These are phyloP conservation scores for Drosophila sproati DNA, from an alignment of 1,140 invertebrate genomes.

Conservation along the genomic window DNA sequence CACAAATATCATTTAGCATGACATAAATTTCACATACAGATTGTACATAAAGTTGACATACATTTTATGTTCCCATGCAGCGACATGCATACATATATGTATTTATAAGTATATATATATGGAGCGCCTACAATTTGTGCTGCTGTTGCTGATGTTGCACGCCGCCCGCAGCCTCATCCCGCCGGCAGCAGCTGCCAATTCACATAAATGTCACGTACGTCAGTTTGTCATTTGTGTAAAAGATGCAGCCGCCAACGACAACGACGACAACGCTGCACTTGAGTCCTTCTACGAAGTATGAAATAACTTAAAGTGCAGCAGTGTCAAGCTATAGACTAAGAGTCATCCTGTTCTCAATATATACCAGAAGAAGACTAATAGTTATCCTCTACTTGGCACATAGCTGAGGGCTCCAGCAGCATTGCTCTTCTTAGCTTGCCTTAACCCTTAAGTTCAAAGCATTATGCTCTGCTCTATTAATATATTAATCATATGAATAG, in stretches of 20 bases:
- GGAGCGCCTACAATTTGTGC: slow-evolving; percentile 30
- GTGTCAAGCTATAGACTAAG: background rate
- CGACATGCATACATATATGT: slow-evolving; percentile 16
- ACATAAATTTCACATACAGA: slow-evolving; percentile 60
- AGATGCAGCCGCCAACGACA: slow-evolving; percentile 61
- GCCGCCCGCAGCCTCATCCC: background rate
- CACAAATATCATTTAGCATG: slow-evolving; percentile 76
- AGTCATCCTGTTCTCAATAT: background rate
- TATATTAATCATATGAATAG: too few relatives aligned
- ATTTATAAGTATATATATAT: slow-evolving; percentile 14
- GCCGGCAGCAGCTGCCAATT: slow-evolving; percentile 73
- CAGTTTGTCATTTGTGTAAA: slow-evolving; percentile 82
- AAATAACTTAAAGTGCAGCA: slow-evolving; percentile 1
- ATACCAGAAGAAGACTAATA: background rate
- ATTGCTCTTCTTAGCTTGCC: too few relatives aligned
- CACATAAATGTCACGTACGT: slow-evolving; percentile 83
- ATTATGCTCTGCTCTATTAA: too few relatives aligned
- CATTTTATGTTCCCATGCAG: slow-evolving; percentile 59
- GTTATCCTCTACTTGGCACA: too few relatives aligned
- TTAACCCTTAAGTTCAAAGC: too few relatives aligned
- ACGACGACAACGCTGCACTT: slow-evolving; percentile 56
- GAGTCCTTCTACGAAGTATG: slow-evolving; percentile 46
- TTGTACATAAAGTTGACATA: slow-evolving; percentile 61
- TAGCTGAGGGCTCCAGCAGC: too few relatives aligned
- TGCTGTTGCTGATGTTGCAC: slow-evolving; percentile 3